Conservation (phyloP, 2,113 vertebrate species). For the Gasterosteus aculeatus region DNA sequence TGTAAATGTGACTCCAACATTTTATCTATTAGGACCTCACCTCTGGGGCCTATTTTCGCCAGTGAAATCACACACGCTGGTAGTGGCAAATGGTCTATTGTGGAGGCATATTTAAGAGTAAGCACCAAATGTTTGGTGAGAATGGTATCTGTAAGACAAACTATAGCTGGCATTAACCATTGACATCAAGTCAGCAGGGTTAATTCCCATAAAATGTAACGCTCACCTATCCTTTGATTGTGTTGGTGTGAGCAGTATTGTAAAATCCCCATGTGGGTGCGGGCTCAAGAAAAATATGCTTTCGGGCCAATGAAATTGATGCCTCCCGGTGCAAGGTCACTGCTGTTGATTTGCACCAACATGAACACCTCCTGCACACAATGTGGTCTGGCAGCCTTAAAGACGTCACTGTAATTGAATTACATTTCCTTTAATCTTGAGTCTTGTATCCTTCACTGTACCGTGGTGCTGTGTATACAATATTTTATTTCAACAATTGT, state of each 20-base stretch:
- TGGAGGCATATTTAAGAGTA: neutral
- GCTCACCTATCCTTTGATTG: neutral
- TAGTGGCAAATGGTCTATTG: neutral
- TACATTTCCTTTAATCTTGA: conserved; percentile 20
- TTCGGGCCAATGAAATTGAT: conserved; percentile 40
- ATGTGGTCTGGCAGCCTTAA: conserved; percentile 29
- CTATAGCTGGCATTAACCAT: conserved; percentile 26
- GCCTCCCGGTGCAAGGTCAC: conserved; percentile 52
- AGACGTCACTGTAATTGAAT: conserved; percentile 47
- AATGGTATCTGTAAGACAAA: conserved; percentile 6
- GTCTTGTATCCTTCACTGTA: neutral
- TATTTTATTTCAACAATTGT: neutral
- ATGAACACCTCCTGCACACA: conserved; percentile 53
- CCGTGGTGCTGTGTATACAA: neutral
- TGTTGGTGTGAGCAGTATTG: conserved; percentile 5
- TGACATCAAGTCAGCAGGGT: conserved; percentile 25
- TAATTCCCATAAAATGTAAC: conserved; percentile 28
- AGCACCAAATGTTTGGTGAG: neutral
- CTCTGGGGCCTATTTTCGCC: neutral
- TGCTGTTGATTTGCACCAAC: conserved; percentile 56
- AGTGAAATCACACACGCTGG: neutral
- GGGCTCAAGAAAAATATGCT: conserved; percentile 40
- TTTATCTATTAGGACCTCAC: neutral
- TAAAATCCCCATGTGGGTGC: conserved; percentile 39
- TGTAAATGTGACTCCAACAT: neutral